Evolutionary conservation across 2,888 invertebrate species (phyloP), one percentile per base, ranked within the genome.

Genomic region (Nesidiocoris tenuis): DNA sequence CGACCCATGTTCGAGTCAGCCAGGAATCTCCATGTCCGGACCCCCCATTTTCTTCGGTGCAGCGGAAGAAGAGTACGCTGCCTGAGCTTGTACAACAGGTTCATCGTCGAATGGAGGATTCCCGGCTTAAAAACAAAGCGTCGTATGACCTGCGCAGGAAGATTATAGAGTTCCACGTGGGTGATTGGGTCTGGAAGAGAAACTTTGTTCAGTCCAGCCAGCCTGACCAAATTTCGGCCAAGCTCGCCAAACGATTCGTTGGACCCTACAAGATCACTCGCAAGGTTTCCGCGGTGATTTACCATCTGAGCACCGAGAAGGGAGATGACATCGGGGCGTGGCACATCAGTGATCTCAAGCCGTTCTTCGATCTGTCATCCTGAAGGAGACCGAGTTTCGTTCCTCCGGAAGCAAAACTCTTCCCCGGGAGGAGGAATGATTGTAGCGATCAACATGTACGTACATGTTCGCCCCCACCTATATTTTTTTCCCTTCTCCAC

Each of bases 191-290:
- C 1, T 71, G 61, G 55, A n/a, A n/a, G n/a, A n/a, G n/a, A n/a
- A n/a, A n/a, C n/a, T n/a, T n/a, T n/a, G n/a, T n/a, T n/a, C n/a
- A 76, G 18, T 71, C 63, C 25, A 71, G 55, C 17, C 21, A 18
- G 3, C 9, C 61, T 1, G 68, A 75, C 1, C 17, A 2, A 2
- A 23, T 63, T n/a, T 54, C 76, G 9, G 67, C 23, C 1, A 76
- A 76, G 19, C 64, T 76, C 16, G 39, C 63, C 17, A 70, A 61
- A 3, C 61, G 24, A 0, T 76, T 63, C 61, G 64, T 59, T 7
- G 76, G 76, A 19, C 76, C 76, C 1, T 76, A 64, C 71, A 71
- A 18, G 63, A 55, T 76, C 3, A 57, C 19, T 9, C 39, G 55
- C 2, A 71, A 71, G 23, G 9, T 17, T 0, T 71, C 71, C 2